Base-by-base conservation (phyloP, 2,888 invertebrate genomes). In the Parthenolecanium corni region DNA sequence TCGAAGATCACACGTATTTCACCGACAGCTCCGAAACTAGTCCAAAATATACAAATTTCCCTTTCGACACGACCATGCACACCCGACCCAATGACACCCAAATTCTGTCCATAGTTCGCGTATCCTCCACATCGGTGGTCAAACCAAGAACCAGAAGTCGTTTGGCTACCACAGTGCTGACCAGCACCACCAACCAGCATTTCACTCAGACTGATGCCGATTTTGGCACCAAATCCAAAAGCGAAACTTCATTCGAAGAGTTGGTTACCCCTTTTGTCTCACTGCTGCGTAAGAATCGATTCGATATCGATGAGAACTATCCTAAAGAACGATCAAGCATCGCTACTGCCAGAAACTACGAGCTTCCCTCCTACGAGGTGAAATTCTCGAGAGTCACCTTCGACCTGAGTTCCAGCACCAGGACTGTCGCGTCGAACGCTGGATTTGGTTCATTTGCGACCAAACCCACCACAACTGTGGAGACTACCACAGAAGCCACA, bases 51-150 rank as follows among this genome's bases (percentile, higher is more conserved):
- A 4, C 52, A 3, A 14, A 31, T n/a, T 36, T 24, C 16, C 31
- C 25, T 16, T 52, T 23, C 16, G 24, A 46, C 18, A 16, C 5
- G 21, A 46, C 16, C 14, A n/a, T 49, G 2, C 25, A 44, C 20
- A 9, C 49, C n/a, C 5, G 38, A 3, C 31, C 52, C 9, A 52
- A 62, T 31, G 53, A 62, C 4, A 44, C 62, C 16, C 52, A 40
- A 16, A 63, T 63, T 36, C 52, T 63, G 31, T 52, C 52, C 11
- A 63, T 63, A 25, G 63, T 63, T 21, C 23, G 63, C 16, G 63
- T 63, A 6, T 63, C 63, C 3, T 63, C 63, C 6, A 63, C 63
- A 9, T 63, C 63, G 1, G 46, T 63, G 11, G 63, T 52, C 21
- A 63, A 63, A 44, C 63, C 63, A 1, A 63, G 53, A 31, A 6